A percentile compares a stretch with the other conserved stretches of the same genome.
Conservation (phyloP, 2,797 vertebrate genomes). For the Chrysocyon brachyurus region DNA sequence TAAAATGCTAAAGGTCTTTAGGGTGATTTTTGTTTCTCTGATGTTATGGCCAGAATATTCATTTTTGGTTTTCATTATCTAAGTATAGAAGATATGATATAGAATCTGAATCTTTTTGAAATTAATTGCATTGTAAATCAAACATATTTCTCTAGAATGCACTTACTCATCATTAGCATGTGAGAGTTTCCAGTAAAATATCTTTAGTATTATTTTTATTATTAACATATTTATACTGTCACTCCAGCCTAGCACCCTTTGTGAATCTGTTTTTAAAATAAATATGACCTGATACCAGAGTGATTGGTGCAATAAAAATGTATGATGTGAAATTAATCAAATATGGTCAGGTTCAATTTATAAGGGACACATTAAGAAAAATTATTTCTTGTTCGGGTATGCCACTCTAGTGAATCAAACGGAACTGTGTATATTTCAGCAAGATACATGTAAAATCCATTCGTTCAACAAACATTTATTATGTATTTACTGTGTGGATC, state of each 20-base stretch:
- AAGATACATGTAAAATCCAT: conserved; percentile 85
- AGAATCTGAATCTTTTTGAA: conserved; percentile 77
- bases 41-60: conserved; percentile 71
- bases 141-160: conserved; percentile 71
- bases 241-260: conserved; percentile 79
- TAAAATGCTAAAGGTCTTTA: conserved; percentile 59
- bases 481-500: conserved; percentile 84
- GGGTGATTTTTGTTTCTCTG: conserved; percentile 58
- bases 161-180: conserved; percentile 83
- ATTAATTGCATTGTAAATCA: conserved; percentile 85
- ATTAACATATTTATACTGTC: conserved; percentile 85
- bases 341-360: conserved; percentile 84
- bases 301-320: conserved; percentile 85
- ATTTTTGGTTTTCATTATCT: conserved; percentile 78
- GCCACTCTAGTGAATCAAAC: conserved; percentile 85
- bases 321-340: conserved; percentile 85
- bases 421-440: conserved; percentile 82
- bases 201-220: conserved; percentile 84
- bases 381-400: conserved; percentile 85
- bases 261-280: conserved; percentile 86
- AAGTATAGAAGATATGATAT: conserved; percentile 65
- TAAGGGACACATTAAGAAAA: conserved; percentile 87
- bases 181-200: conserved; percentile 83
- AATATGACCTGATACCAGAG: conserved; percentile 85
- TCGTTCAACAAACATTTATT: conserved; percentile 85